Conservation (phyloP, 2,797 vertebrate genomes). For the Capromys pilorides region DNA sequence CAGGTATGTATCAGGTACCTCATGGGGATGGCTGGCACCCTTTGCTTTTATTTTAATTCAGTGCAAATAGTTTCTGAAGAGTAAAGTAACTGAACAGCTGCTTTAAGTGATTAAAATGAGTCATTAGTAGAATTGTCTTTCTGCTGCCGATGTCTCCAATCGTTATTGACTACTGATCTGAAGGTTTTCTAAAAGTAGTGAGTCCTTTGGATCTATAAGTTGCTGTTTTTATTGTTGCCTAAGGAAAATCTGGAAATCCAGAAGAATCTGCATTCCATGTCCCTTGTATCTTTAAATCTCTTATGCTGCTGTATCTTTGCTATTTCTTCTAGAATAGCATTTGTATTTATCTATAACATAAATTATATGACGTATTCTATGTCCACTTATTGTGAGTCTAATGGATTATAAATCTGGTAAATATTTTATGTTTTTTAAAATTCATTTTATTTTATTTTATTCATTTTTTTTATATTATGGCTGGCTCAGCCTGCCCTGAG, state of each 20-base stretch:
- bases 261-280: background rate
- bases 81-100: background rate
- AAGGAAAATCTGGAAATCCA: background rate
- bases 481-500: no score
- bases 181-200: background rate
- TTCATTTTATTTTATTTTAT: no score
- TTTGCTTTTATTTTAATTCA: constrained; percentile 45
- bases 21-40: background rate
- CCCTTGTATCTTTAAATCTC: background rate
- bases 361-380: background rate
- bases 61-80: background rate
- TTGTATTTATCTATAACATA: background rate
- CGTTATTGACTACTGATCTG: constrained; percentile 6
- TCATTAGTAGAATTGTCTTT: constrained; percentile 9
- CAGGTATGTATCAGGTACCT: background rate
- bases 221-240: constrained; percentile 29
- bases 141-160: background rate
- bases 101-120: constrained; percentile 32
- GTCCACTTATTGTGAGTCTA: background rate
- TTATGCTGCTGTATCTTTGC: background rate
- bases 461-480: no score
- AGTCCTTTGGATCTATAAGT: background rate
- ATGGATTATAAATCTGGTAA: background rate
- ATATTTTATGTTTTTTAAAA: constrained; percentile 41
- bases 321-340: background rate